Conservation (phyloP, 2,888 invertebrate genomes). For the Portevinia maculata region DNA sequence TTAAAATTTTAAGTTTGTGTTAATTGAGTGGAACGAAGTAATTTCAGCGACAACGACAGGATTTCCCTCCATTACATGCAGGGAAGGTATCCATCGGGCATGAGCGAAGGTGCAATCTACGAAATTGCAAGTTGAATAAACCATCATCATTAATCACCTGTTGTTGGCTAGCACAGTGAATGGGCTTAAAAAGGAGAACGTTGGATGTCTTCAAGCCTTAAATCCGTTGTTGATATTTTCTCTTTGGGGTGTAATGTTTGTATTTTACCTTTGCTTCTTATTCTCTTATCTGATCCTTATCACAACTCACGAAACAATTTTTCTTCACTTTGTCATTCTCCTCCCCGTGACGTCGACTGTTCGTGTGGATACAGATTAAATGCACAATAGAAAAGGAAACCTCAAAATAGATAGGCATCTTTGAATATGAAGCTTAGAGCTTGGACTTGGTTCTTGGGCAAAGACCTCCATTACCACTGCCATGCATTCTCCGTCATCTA, state of each 20-base stretch:
- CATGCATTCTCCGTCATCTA: constrained; percentile 55
- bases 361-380: constrained; percentile 34
- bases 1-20: constrained; percentile 67
- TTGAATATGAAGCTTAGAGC: constrained; percentile 51
- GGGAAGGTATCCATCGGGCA: background rate
- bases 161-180: constrained; percentile 32
- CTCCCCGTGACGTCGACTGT: background rate
- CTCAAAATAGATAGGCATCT: constrained; percentile 50
- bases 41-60: constrained; percentile 59
- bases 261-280: constrained; percentile 36
- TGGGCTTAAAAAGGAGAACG: constrained; percentile 23
- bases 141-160: constrained; percentile 71
- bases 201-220: constrained; percentile 40
- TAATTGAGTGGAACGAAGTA: constrained; percentile 72
- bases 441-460: constrained; percentile 42
- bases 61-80: constrained; percentile 39
- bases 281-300: constrained; percentile 70
- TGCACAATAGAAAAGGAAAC: constrained; percentile 67
- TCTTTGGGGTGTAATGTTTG: constrained; percentile 60
- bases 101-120: constrained; percentile 56
- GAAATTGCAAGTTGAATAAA: constrained; percentile 72
- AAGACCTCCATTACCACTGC: constrained; percentile 22
- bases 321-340: constrained; percentile 58
- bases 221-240: constrained; percentile 61
- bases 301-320: constrained; percentile 72